phyloP scores from a whole-genome alignment of 1,140 invertebrate species.

The Drosophila sulfurigaster region DNA sequence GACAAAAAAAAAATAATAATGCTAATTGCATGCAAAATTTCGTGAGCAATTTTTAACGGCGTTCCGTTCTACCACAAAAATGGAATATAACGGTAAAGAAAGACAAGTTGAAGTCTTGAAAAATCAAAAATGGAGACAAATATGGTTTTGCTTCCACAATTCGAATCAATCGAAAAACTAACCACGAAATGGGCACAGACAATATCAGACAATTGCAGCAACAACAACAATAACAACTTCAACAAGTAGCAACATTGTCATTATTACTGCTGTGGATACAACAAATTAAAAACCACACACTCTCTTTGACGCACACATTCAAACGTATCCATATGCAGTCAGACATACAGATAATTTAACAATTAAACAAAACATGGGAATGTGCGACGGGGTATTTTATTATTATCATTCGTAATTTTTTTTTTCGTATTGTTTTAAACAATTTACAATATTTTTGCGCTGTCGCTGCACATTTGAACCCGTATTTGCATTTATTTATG shows the following conservation, averaged over 20 bases:
- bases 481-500: slow-evolving; percentile 43
- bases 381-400: slow-evolving; percentile 44
- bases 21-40: not conserved
- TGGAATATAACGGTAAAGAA: slow-evolving; percentile 31
- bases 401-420: not conserved
- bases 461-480: slow-evolving; percentile 49
- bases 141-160: slow-evolving; percentile 26
- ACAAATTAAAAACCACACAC: slow-evolving; percentile 50
- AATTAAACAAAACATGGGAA: slow-evolving; percentile 53
- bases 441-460: slow-evolving; percentile 48
- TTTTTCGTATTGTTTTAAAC: slow-evolving; percentile 49
- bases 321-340: not conserved
- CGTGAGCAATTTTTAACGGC: not conserved
- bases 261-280: slow-evolving; percentile 40
- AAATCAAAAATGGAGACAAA: slow-evolving; percentile 44
- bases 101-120: slow-evolving; percentile 1
- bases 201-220: slow-evolving; percentile 38
- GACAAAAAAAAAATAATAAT: not conserved
- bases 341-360: slow-evolving; percentile 40
- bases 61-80: slow-evolving; percentile 7
- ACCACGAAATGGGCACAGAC: slow-evolving; percentile 50
- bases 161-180: slow-evolving; percentile 34
- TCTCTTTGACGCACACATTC: slow-evolving; percentile 35
- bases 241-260: slow-evolving; percentile 28
- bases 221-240: slow-evolving; percentile 24